Evolutionary conservation across 2,113 vertebrate genomes (phyloP), one percentile per base, ranked within the genome.

Genomic region (Nanorana parkeri): DNA sequence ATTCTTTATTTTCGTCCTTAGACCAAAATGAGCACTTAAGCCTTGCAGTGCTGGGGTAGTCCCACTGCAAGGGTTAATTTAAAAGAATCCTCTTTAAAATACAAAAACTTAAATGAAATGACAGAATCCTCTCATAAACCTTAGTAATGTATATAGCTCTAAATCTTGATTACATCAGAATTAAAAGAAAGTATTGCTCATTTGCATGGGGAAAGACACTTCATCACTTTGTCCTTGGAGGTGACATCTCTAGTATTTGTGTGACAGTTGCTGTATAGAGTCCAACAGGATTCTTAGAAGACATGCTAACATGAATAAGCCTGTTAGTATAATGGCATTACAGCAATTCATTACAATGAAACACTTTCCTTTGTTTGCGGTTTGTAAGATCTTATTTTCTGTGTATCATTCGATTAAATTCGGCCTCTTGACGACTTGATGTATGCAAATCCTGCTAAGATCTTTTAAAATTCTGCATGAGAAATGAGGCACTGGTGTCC

Each of bases 321-420:
- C 19, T 19, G 69, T 78, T 76, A 83, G 47, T 28, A 77, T 72
- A 83, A 85, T 83, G 78, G 78, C 2, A 23, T 83, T 68, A 80
- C 20, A 28, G 7, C 61, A 60, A 51, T 71, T 68, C 66, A 2
- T 0, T 74, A 73, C 55, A 65, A 5, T 24, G 24, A n/a, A 61
- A 77, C 41, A 5, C 23, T 68, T 63, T 58, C 17, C 28, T 8
- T 83, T 83, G 65, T 36, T 58, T 77, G 77, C 64, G 65, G 85
- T 78, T 58, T 84, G 21, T 67, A 26, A 87, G 79, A 85, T 74
- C 82, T 86, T 84, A 51, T 67, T 86, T 85, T 74, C 54, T 47
- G 5, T 11, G 5, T 69, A 54, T 58, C 17, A 86, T 66, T 67
- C 61, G 68, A 51, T 17, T 78, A 86, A 78, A 69, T 19, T 23